phyloP scores from a whole-genome alignment of 2,797 vertebrate genomes.

The Peromyscus eremicus region DNA sequence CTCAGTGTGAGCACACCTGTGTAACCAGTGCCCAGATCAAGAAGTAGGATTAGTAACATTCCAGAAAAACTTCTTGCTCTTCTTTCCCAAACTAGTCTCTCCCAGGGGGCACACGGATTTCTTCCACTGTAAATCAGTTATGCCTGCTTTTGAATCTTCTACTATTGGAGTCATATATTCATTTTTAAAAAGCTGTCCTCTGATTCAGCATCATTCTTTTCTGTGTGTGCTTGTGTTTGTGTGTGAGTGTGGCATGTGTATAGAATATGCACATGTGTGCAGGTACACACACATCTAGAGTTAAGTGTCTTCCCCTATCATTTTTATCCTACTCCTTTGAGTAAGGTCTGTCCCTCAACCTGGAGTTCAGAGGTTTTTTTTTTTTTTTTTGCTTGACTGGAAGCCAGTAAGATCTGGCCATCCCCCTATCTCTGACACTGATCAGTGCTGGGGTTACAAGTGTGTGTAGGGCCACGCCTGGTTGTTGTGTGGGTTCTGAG shows the following conservation, averaged over 20 bases:
- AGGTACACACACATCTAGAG: background rate
- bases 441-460: background rate
- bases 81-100: background rate
- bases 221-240: background rate
- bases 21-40: background rate
- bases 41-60: constrained; percentile 13
- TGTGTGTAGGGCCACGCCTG: background rate
- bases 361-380: background rate
- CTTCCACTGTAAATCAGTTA: background rate
- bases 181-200: constrained; percentile 17
- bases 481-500: background rate
- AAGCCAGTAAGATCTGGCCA: background rate
- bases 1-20: background rate
- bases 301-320: background rate
- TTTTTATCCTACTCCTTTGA: background rate
- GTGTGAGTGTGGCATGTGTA: background rate
- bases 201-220: background rate
- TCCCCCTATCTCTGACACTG: background rate
- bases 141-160: constrained; percentile 7
- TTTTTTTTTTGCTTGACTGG: background rate
- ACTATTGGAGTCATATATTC: background rate
- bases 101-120: background rate
- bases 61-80: background rate
- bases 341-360: background rate
- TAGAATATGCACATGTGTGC: background rate